Evolutionary conservation across 2,797 vertebrate species (phyloP), one percentile per base, ranked within the genome.

Genomic region (Enteromius argenteus): DNA sequence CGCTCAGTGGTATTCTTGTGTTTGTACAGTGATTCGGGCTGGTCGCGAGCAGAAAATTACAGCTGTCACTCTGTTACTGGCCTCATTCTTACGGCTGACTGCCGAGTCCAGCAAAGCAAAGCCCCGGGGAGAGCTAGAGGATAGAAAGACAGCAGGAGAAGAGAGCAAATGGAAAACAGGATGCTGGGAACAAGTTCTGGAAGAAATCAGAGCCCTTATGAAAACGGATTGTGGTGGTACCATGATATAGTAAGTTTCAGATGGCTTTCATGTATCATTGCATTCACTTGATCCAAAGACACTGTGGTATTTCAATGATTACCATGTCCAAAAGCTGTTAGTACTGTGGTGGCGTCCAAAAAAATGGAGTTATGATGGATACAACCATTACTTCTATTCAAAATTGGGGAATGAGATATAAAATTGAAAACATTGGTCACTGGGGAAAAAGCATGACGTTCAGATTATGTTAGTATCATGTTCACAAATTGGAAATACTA

Each of bases 21-120:
- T 82, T 76, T 75, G 87, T 88, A 89, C 74, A 84, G 85, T 86
- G 86, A 92, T 90, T 88, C 84, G 75, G 21, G 64, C 73, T 62
- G 84, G n/a, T 56, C 62, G 78, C 83, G 84, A 91, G 71, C 66
- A 73, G 86, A 89, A 91, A 90, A 93, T 88, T 66, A 77, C 90
- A 89, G 87, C 81, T 89, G 88, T 90, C 86, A 84, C 87, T 90
- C 86, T 88, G 79, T 87, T 67, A 82, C 77, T 82, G 79, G 86
- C 85, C 86, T 86, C 60, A 60, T 74, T 90, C 75, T 80, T 85
- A 87, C 75, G 77, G 51, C 37, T 72, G 84, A 64, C 39, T 30
- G 76, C 44, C 60, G 82, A 87, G 83, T 74, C 67, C 62, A 66
- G 32, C 78, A 53, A 87, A 86, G 85, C 60, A 87, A 88, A 71